Evolutionary conservation across 2,888 invertebrate species (phyloP), one percentile per base, ranked within the genome.

Genomic region (Chrysina gloriosa): DNA sequence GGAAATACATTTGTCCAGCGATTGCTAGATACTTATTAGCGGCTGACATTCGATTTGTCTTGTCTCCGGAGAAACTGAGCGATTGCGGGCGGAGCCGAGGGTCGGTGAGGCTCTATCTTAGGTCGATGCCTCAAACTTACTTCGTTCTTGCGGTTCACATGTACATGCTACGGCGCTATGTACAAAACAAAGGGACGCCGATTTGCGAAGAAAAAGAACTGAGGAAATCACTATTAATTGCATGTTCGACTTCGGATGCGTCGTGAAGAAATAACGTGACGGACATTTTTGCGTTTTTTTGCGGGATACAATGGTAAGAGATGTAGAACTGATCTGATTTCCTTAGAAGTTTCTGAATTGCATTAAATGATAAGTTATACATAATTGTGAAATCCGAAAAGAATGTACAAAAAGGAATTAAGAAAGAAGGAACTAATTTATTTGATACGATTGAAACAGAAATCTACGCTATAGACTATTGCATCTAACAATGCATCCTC

Each of bases 1-100:
- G 80, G 80, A 81, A 82, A 83, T 83, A 82, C 82, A 83, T 84
- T 82, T 83, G 84, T 84, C 83, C 83, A 76, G 78, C 82, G 78
- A 81, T 81, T 81, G 80, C 82, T 80, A 82, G 83, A 82, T 83
- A 83, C 84, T 85, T 84, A 85, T 85, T 85, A 85, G 83, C 79
- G 83, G 80, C 84, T 84, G 84, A 84, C 84, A 82, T 83, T 84
- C 85, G 84, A 85, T 85, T 85, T 84, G 84, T 85, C 85, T 84
- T 84, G 82, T 83, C 81, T 79, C 80, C 76, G 79, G 76, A 61
- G 76, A 77, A 78, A 77, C 79, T 80, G 82, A 82, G 79, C 82
- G 82, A 82, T 82, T 80, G 81, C 81, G 76, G 77, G 77, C 75
- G 78, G 77, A 76, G 77, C 76, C 70, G 72, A 69, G 74, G 71